phyloP scores from a whole-genome alignment of 2,797 vertebrate genomes.

The Chelon auratus region DNA sequence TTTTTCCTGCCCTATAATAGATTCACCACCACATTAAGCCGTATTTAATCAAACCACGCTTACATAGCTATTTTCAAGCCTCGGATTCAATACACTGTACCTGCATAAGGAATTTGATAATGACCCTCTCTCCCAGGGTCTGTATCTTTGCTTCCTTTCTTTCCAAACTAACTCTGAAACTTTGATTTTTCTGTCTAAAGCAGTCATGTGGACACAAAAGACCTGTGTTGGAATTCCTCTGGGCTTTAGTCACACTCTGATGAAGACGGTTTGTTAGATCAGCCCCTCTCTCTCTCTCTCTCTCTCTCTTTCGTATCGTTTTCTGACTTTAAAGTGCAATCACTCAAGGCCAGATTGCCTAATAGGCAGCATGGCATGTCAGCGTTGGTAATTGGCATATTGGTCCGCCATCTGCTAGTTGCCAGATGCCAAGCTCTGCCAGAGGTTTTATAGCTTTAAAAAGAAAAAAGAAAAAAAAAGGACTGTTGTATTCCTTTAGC shows the following conservation, averaged over 20 bases:
- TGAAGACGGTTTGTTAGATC: slow-evolving; percentile 73
- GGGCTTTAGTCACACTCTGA: slow-evolving; percentile 76
- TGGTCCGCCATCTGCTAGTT: slow-evolving; percentile 70
- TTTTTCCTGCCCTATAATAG: slow-evolving; percentile 19
- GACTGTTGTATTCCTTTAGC: slow-evolving; percentile 39
- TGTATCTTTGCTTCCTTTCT: slow-evolving; percentile 38
- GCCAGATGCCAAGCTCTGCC: slow-evolving; percentile 69
- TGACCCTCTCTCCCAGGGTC: slow-evolving; percentile 18
- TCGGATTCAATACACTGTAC: slow-evolving; percentile 9
- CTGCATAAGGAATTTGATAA: slow-evolving; percentile 11
- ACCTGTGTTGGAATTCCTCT: slow-evolving; percentile 72
- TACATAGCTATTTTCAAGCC: slow-evolving; percentile 25
- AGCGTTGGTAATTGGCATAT: slow-evolving; percentile 71
- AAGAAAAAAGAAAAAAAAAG: slow-evolving; percentile 59
- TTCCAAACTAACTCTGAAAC: slow-evolving; percentile 49
- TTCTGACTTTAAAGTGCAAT: slow-evolving; percentile 75
- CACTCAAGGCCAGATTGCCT: slow-evolving; percentile 72
- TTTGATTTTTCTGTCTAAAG: slow-evolving; percentile 54
- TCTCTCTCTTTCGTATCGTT: slow-evolving; percentile 58
- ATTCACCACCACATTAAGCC: slow-evolving; percentile 45
- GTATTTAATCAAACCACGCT: slow-evolving; percentile 45
- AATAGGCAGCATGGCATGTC: slow-evolving; percentile 67
- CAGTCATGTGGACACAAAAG: slow-evolving; percentile 68
- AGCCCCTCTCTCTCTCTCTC: slow-evolving; percentile 43
- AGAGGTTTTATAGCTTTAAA: slow-evolving; percentile 59